Conservation (phyloP, 1,140 invertebrate genomes). For the Drosophila simulans region DNA sequence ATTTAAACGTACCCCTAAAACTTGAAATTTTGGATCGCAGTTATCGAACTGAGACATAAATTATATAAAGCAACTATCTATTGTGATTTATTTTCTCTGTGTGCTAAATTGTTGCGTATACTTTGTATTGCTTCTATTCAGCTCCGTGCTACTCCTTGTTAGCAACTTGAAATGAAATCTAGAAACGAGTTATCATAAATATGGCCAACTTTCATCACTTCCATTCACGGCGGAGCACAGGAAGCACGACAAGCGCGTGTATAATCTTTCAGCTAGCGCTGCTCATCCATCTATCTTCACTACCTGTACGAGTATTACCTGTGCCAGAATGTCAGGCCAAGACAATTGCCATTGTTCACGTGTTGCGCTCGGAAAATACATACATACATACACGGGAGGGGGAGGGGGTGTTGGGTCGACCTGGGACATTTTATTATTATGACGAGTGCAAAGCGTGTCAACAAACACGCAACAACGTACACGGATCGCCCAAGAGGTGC, state of each 20-base stretch:
- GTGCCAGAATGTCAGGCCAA: constrained; percentile 56
- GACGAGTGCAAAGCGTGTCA: constrained; percentile 67
- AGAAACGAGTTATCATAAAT: constrained; percentile 9
- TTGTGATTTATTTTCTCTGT: not conserved
- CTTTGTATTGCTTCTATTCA: not conserved
- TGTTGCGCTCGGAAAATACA: constrained; percentile 23
- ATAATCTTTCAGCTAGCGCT: constrained; percentile 27
- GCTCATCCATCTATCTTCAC: constrained; percentile 40
- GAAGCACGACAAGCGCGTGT: constrained; percentile 22
- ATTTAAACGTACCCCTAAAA: too few relatives aligned
- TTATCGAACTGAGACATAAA: too few relatives aligned
- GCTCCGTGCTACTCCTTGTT: not conserved
- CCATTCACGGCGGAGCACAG: constrained; percentile 1
- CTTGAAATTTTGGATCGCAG: too few relatives aligned
- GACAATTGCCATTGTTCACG: constrained; percentile 74
- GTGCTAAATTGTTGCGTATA: not conserved
- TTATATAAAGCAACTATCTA: not conserved
- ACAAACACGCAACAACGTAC: constrained; percentile 68
- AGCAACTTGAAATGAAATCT: not conserved
- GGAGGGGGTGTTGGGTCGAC: not conserved
- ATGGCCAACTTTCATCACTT: not conserved
- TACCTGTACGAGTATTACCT: constrained; percentile 10
- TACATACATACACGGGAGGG: not conserved
- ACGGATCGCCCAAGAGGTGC: not conserved
- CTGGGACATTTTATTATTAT: constrained; percentile 67